Evolutionary conservation across 1,140 invertebrate species (phyloP).

Genomic region (Bombus superbus): DNA sequence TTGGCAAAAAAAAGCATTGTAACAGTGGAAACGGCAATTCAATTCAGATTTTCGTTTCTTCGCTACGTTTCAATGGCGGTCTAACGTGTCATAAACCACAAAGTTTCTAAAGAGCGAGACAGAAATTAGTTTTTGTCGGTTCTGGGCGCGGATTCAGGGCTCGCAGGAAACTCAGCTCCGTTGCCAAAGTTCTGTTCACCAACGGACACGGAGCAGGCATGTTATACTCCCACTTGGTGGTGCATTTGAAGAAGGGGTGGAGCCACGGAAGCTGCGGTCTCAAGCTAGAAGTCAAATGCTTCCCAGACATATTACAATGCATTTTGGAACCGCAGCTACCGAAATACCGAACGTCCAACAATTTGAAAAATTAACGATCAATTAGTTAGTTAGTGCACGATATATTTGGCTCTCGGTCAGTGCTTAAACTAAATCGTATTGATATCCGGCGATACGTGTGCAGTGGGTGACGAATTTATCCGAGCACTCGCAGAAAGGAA

Average conservation of each 20-base stretch:
- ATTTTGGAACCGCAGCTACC: too few relatives aligned
- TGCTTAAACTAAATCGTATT: too few relatives aligned
- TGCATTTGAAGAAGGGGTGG: background rate
- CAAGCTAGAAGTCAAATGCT: background rate
- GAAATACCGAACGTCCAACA: background rate
- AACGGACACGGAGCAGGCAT: background rate
- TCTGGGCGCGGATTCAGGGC: background rate
- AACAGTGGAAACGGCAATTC: background rate
- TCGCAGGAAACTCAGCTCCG: background rate
- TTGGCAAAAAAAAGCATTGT: background rate
- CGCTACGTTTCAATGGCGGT: background rate
- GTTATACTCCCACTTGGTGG: constrained; percentile 1
- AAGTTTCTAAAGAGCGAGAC: background rate
- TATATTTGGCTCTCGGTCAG: background rate
- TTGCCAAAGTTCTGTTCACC: constrained; percentile 27
- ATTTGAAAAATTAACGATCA: background rate
- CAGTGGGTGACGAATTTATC: too few relatives aligned
- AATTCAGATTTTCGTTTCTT: constrained; percentile 23
- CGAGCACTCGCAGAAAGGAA: too few relatives aligned
- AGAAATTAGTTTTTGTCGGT: constrained; percentile 35
- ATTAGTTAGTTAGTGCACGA: background rate
- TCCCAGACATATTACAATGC: background rate
- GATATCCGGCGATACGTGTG: too few relatives aligned
- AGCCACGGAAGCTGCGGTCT: background rate
- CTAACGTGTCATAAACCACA: constrained; percentile 20